Base-by-base conservation (phyloP, 2,797 vertebrate genomes). In the Sciurus vulgaris region DNA sequence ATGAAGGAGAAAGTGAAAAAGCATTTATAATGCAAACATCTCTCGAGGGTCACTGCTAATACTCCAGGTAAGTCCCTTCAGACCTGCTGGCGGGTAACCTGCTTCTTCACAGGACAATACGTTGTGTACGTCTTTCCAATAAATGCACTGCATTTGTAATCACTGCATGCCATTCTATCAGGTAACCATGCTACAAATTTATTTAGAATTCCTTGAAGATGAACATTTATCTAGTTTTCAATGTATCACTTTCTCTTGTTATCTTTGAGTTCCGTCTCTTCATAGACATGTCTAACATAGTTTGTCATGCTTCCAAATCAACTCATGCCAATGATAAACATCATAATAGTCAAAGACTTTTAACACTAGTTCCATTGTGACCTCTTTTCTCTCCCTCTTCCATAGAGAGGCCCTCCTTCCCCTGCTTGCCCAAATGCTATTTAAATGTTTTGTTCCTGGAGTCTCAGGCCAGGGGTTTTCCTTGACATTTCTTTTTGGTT, bases 401-500 rank as follows among this genome's bases (percentile, higher is more conserved):
- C 59, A 86, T 11, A 41, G 49, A 67, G 12, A 49, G 38, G 38
- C 5, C 2, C 8, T 54, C 41, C 65, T 14, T 56, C 7, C 5
- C 12, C 59, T n/a, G 20, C 20, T 22, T 22, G 54, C 10, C 22
- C 9, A 33, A 35, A 35, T 44, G 47, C 28, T 81, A 28, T 44
- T 41, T 26, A 86, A 44, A n/a, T 89, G 38, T 88, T 93, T 67
- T 59, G 15, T 72, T 81, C 61, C 67, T 56, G 35, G 41, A 88
- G 38, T 78, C 44, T 65, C 6, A 81, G 78, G 49, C 24, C 49
- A 94, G 86, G 83, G 74, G 44, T 67, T 97, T 96, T 89, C 83
- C 83, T 96, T 77, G 63, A 65, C 54, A 70, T 77, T 96, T 84
- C 24, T 89, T 90, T 92, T 28, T 90, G 87, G 44, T 92, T 92